Base-by-base conservation (phyloP, 2,113 vertebrate species). In the Parus major region DNA sequence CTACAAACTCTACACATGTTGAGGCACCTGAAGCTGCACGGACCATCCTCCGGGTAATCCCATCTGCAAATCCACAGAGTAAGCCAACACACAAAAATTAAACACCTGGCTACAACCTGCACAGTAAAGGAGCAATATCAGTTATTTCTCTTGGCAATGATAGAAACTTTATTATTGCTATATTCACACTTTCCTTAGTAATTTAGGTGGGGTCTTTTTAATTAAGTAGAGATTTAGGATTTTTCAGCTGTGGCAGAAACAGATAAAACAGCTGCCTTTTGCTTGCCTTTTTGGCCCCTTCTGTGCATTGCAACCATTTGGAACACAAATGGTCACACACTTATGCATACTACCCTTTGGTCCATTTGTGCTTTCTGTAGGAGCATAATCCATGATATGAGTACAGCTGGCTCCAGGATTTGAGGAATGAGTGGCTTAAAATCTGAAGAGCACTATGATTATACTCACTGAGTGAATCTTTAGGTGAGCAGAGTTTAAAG, bases 21-120 rank as follows among this genome's bases (percentile, higher is more conserved):
- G 76, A 97, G 5, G 97, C 96, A 55, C 98, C 98, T 29, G 97
- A 85, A 3, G 98, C 89, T 10, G 97, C 97, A 33, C 99, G 98
- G 60, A 99, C 98, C 98, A 99, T 98, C 53, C 98, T 98, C 27
- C 99, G 97, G 5, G 96, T 93, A 60, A 99, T 97, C 4, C 99
- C 99, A 77, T 76, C 99, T 99, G 95, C 22, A 73, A 88, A 72
- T 24, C 46, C 96, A 81, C 71, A 89, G 28, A 79, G 68, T 2
- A 57, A 42, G 64, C 31, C 76, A 77, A 77, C 52, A 64, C 35
- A 53, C 39, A 22, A 14, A 36, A 53, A 64, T 41, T 10, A 21
- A 68, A 25, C 41, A 47, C 27, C n/a, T 33, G 57, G 18, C 56
- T 36, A 27, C 20, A 8, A 23, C 47, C 46, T 59, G 57, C 29